A percentile compares a stretch with the other conserved stretches of the same genome.
These are phyloP conservation scores for Tholera decimalis DNA, from an alignment of 2,888 invertebrate genomes.

Conservation along the genomic window DNA sequence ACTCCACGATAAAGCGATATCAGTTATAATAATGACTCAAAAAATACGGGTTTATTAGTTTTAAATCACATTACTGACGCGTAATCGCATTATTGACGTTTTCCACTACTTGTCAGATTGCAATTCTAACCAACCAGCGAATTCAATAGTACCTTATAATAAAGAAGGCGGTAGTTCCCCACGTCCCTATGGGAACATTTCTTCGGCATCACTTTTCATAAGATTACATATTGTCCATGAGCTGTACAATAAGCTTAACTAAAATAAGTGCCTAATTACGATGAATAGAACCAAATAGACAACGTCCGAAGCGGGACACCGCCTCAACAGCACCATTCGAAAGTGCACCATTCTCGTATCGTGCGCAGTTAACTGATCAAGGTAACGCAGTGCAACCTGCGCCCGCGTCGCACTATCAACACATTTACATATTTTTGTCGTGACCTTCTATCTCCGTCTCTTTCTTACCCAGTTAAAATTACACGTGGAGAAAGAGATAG, in stretches of 20 bases:
- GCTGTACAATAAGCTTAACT: not conserved
- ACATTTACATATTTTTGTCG: constrained; percentile 45
- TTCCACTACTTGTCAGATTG: too few relatives aligned
- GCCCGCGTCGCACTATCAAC: constrained; percentile 39
- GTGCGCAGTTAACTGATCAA: constrained; percentile 53
- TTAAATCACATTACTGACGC: too few relatives aligned
- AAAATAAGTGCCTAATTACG: not conserved
- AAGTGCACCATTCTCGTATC: constrained; percentile 60
- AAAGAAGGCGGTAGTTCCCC: too few relatives aligned
- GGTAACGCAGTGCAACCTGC: constrained; percentile 71
- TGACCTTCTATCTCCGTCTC: constrained; percentile 44
- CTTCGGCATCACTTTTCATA: not conserved
- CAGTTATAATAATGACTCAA: too few relatives aligned
- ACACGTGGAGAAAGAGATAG: constrained; percentile 17
- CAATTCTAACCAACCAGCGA: too few relatives aligned
- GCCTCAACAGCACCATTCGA: constrained; percentile 48
- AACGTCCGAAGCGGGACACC: not conserved
- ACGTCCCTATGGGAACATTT: not conserved
- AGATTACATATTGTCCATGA: not conserved
- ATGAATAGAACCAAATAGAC: constrained; percentile 23
- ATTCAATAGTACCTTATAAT: too few relatives aligned
- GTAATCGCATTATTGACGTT: too few relatives aligned
- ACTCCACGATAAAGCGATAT: too few relatives aligned
- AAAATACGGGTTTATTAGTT: too few relatives aligned
- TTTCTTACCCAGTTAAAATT: constrained; percentile 7